Percentiles rank a stretch among this genome's conserved stretches.
phyloP scores from a whole-genome alignment of 2,113 vertebrate genomes.

The Circaetus gallicus region DNA sequence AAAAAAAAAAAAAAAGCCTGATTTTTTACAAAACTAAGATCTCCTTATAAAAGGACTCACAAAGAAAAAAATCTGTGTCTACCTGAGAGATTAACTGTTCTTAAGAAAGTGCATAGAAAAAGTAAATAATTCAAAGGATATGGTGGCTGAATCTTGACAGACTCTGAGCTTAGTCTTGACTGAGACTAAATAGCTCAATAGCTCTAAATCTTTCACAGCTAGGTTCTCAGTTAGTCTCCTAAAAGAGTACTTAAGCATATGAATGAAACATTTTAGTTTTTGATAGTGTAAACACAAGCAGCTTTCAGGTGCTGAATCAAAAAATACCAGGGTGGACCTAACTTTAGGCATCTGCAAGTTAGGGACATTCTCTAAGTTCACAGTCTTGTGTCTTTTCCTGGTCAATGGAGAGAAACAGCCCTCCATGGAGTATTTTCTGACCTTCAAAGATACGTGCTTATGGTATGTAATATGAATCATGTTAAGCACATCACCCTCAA shows the following conservation, averaged over 20 bases:
- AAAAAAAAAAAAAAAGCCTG: not conserved
- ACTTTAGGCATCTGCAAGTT: not conserved
- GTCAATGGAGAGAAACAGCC: not conserved
- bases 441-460: not conserved
- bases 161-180: not conserved
- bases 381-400: not conserved
- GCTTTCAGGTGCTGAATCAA: not conserved
- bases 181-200: not conserved
- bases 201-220: not conserved
- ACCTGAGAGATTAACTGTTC: not conserved
- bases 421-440: not conserved
- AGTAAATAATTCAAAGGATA: not conserved
- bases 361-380: not conserved
- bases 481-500: not conserved
- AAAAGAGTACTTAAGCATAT: not conserved
- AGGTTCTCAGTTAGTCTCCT: not conserved
- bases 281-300: not conserved
- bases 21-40: not conserved
- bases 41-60: not conserved
- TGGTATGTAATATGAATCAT: accelerated
- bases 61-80: not conserved
- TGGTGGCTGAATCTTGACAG: not conserved
- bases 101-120: not conserved
- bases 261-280: not conserved
- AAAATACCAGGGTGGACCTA: accelerated